Evolutionary conservation across 2,797 vertebrate genomes (phyloP).

Genomic region (Sebastes umbrosus): DNA sequence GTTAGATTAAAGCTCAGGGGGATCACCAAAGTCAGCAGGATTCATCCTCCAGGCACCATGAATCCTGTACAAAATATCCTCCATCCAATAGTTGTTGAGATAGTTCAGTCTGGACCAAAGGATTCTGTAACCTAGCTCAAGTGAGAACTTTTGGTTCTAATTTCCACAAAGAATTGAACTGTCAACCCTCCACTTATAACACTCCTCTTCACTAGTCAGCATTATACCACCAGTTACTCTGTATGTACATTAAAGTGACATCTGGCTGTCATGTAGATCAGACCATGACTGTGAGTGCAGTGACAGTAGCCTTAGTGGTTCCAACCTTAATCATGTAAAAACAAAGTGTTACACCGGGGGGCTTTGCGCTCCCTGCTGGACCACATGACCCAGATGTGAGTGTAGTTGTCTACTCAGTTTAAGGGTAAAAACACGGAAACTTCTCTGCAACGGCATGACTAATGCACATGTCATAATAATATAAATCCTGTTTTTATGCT

Average conservation of each 20-base stretch:
- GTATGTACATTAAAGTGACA: slow-evolving; percentile 2
- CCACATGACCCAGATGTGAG: slow-evolving; percentile 39
- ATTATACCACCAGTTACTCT: background rate
- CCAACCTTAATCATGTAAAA: slow-evolving; percentile 43
- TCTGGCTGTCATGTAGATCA: slow-evolving; percentile 31
- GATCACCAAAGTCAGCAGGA: background rate
- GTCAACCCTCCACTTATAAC: background rate
- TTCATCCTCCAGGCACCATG: background rate
- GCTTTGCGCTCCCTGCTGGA: slow-evolving; percentile 32
- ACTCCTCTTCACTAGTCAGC: background rate
- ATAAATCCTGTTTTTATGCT: background rate
- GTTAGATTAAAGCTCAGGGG: background rate
- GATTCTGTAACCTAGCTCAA: background rate
- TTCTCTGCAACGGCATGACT: slow-evolving; percentile 33
- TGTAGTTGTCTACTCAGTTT: slow-evolving; percentile 27
- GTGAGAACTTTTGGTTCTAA: background rate
- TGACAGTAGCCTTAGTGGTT: slow-evolving; percentile 35
- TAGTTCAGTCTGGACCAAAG: background rate
- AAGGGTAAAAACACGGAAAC: background rate
- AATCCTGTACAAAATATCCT: background rate
- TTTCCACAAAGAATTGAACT: background rate
- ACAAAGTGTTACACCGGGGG: slow-evolving; percentile 27
- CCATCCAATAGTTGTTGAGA: background rate
- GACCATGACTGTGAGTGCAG: background rate
- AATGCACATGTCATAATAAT: slow-evolving; percentile 25